phyloP scores from a whole-genome alignment of 2,113 vertebrate genomes.

The Bubo blakistoni region DNA sequence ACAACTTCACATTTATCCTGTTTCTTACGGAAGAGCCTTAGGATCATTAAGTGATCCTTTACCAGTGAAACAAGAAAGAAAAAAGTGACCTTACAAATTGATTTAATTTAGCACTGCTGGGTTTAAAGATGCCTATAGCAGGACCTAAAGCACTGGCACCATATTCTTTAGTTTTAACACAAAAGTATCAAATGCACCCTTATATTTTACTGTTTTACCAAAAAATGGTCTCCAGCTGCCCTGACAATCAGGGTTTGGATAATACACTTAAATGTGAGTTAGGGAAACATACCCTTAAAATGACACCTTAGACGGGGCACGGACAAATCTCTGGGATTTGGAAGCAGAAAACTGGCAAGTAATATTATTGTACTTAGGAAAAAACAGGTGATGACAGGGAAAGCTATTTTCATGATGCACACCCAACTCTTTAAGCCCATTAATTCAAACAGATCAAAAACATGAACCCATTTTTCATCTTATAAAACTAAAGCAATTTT shows the following conservation, averaged over 20 bases:
- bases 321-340: background rate
- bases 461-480: background rate
- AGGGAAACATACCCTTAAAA: background rate
- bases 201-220: background rate
- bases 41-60: background rate
- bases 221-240: background rate
- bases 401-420: background rate
- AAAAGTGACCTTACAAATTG: background rate
- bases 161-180: background rate
- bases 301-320: background rate
- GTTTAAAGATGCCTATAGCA: background rate
- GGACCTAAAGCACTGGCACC: background rate
- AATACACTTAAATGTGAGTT: background rate
- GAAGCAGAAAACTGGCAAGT: background rate
- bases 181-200: background rate
- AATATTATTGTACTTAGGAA: background rate
- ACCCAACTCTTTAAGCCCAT: background rate
- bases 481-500: background rate
- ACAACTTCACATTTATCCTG: slow-evolving; percentile 25
- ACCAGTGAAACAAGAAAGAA: background rate
- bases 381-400: background rate
- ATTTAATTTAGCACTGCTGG: background rate
- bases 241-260: background rate
- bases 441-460: background rate
- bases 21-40: background rate